Base-by-base conservation (phyloP, 1,140 invertebrate genomes). In the Dinoponera quadriceps region DNA sequence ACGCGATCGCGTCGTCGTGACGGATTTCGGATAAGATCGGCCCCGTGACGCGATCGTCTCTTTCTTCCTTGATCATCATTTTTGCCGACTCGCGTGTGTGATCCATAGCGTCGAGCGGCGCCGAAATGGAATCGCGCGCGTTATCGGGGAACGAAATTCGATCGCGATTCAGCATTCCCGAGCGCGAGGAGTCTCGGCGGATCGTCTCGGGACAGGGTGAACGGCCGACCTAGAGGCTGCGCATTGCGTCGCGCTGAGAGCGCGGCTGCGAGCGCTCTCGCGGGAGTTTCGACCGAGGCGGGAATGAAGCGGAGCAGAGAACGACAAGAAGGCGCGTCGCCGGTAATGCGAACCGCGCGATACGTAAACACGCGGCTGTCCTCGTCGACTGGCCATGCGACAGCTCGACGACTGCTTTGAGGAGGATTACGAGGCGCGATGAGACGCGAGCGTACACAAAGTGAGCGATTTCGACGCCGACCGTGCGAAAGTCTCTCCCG, bases 181-280 rank as follows among this genome's bases (percentile, higher is more conserved):
- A 78, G 38, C 84, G 77, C 82, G 85, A 81, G 69, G 85, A 81
- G 69, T 82, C 54, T 66, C 51, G 51, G 75, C 69, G 44, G 82
- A 82, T 87, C 85, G 83, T 85, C 78, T 68, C 88, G 84, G 89
- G 86, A 91, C 91, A 92, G 93, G 93, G 93, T 94, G 93, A 94
- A 94, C 92, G 93, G 82, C 93, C 93, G 93, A 94, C 93, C 93
- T 94, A 94, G 93, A 94, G 93, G 93, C 93, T 94, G 90, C 87
- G 88, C 89, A 88, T 90, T 90, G 89, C 90, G 90, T 90, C 90
- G 89, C 83, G 85, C 87, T 84, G 84, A 88, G 88, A 92, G 85
- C 74, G 84, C 74, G 84, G 81, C 85, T 77, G 78, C 81, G 75
- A 82, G 88, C 80, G 80, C 85, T 74, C 78, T 89, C 88, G 89